phyloP scores from a whole-genome alignment of 2,113 vertebrate species.

The Catharus fuscescens region DNA sequence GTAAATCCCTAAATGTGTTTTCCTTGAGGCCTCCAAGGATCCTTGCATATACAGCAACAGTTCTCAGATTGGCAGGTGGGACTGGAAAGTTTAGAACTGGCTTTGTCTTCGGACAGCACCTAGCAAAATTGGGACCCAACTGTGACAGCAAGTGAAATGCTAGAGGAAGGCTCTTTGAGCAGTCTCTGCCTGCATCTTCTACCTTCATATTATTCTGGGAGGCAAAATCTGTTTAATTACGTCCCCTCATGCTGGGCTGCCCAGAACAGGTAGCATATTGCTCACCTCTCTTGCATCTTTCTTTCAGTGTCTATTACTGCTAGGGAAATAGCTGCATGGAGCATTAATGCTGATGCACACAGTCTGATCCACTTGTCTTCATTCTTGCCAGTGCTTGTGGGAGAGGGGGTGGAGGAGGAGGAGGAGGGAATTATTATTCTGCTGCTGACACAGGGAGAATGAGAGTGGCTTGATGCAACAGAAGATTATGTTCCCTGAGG shows the following conservation, averaged over 20 bases:
- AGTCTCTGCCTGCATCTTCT: background rate
- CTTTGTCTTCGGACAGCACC: background rate
- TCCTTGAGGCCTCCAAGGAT: background rate
- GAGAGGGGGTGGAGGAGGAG: constrained; percentile 36
- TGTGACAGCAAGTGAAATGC: background rate
- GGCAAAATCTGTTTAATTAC: constrained; percentile 40
- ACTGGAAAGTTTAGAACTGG: background rate
- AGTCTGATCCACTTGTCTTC: constrained; percentile 44
- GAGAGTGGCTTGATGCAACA: constrained; percentile 62
- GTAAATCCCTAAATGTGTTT: background rate
- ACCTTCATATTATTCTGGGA: background rate
- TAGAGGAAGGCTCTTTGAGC: background rate
- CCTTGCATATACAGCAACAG: background rate
- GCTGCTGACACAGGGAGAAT: constrained; percentile 69
- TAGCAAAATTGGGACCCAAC: background rate
- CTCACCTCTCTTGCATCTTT: background rate
- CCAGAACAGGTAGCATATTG: constrained; percentile 56
- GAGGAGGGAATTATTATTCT: constrained; percentile 70
- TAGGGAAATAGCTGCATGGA: constrained; percentile 55
- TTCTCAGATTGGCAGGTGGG: background rate
- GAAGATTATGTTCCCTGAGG: constrained; percentile 70
- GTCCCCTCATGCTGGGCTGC: constrained; percentile 7
- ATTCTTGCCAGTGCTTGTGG: constrained; percentile 33
- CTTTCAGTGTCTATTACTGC: constrained; percentile 16
- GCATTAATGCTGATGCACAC: constrained; percentile 57